Base-by-base conservation (phyloP, 2,888 invertebrate species). In the Marasmarcha lunaedactyla region DNA sequence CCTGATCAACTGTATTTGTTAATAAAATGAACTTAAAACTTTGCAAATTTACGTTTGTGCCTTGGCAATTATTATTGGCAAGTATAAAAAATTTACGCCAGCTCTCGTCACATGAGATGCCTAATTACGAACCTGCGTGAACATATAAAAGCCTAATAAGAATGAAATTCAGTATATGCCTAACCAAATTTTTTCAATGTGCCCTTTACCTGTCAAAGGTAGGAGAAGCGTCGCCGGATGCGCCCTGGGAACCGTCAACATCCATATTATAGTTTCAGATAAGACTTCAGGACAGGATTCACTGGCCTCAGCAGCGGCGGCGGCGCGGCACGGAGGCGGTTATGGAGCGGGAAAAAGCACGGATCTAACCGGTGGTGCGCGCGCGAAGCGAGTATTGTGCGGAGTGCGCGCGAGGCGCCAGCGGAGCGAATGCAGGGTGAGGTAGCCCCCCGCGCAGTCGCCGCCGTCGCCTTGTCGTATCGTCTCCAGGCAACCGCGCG, bases 151-250 rank as follows among this genome's bases (percentile, higher is more conserved):
- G n/a, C n/a, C n/a, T n/a, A n/a, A n/a, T n/a, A n/a, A n/a, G n/a
- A n/a, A n/a, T n/a, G n/a, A n/a, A n/a, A n/a, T n/a, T n/a, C n/a
- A n/a, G n/a, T n/a, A n/a, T n/a, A n/a, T n/a, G n/a, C n/a, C n/a
- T n/a, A n/a, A n/a, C n/a, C n/a, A n/a, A n/a, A n/a, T n/a, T n/a
- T n/a, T n/a, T n/a, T n/a, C n/a, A n/a, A n/a, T n/a, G 10, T 11
- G 4, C n/a, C 11, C 46, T 73, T 72, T 65, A 79, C 79, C 69
- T 63, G 52, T 79, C 79, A 37, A 78, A 78, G 40, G 64, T 65
- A 27, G 77, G 77, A 34, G 78, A 68, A 46, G 48, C 64, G 37
- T 68, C 71, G 44, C 78, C 72, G 42, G 79, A 78, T 50, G 56
- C 68, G 47, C 54, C 64, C 51, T 70, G 76, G 48, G 78, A 76